Evolutionary conservation across 2,797 vertebrate species (phyloP).

Genomic region (Artibeus lituratus): DNA sequence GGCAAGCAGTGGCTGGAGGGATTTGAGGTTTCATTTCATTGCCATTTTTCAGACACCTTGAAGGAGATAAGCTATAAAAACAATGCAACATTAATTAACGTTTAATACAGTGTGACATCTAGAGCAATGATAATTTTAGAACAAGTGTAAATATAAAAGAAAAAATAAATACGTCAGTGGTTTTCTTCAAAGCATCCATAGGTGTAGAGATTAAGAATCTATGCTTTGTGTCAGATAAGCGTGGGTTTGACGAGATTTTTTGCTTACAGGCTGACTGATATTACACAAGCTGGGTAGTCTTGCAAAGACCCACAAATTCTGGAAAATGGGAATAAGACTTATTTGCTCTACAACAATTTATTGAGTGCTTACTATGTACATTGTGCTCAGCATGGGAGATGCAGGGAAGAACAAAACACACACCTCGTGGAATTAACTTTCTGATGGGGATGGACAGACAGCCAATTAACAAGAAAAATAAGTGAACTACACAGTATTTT

Average conservation of each 20-base stretch:
- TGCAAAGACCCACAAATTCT: background rate
- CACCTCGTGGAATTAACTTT: background rate
- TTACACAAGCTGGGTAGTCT: background rate
- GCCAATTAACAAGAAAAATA: background rate
- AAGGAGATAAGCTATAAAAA: conserved; percentile 63
- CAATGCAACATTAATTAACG: background rate
- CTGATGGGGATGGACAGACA: background rate
- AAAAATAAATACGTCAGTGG: background rate
- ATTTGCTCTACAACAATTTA: conserved; percentile 6
- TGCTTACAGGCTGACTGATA: background rate
- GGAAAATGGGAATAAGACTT: background rate
- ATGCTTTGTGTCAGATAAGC: background rate
- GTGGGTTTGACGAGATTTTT: background rate
- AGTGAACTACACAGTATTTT: background rate
- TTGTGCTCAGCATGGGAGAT: background rate
- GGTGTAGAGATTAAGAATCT: background rate
- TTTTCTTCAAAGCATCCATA: background rate
- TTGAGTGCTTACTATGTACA: background rate
- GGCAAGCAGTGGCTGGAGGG: conserved; percentile 66
- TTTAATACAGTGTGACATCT: background rate
- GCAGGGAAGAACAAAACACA: background rate
- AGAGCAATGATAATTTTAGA: conserved; percentile 1
- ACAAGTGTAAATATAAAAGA: background rate
- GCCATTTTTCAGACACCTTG: conserved; percentile 49
- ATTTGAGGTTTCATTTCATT: conserved; percentile 47